These are phyloP conservation scores for Drosophila seguyi DNA, from an alignment of 1,140 invertebrate genomes.

Conservation along the genomic window DNA sequence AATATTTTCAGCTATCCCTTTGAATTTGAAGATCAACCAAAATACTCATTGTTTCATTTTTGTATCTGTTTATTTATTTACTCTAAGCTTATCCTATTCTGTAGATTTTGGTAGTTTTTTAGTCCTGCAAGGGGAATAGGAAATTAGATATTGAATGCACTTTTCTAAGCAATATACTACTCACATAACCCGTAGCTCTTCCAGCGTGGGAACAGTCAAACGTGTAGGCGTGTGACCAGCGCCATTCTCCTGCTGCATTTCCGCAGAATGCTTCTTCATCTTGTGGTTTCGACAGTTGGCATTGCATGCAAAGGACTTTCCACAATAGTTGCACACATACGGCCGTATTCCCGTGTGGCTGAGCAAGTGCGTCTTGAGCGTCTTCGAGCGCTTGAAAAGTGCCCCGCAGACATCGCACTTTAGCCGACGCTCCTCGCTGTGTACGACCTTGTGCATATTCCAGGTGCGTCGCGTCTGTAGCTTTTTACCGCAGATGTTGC, in stretches of 20 bases:
- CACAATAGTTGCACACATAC: conserved; percentile 86
- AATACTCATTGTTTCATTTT: neutral
- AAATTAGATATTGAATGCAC: neutral
- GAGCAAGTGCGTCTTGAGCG: conserved; percentile 85
- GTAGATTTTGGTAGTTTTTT: conserved; percentile 55
- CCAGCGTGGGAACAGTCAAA: conserved; percentile 54
- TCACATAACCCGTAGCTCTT: conserved; percentile 65
- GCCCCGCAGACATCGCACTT: conserved; percentile 84
- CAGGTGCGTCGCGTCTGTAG: conserved; percentile 86
- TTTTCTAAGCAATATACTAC: neutral
- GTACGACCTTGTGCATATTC: conserved; percentile 86
- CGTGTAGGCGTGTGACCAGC: conserved; percentile 20
- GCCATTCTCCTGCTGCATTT: conserved; percentile 66
- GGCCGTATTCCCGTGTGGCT: conserved; percentile 85
- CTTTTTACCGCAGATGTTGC: conserved; percentile 85
- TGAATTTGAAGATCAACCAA: neutral
- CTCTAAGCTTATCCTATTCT: neutral
- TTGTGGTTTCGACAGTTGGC: conserved; percentile 86
- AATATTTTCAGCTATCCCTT: neutral
- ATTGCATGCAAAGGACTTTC: conserved; percentile 86
- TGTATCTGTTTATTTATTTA: neutral
- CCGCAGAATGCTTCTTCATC: conserved; percentile 85
- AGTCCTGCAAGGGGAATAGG: conserved; percentile 28
- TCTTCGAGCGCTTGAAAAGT: conserved; percentile 82
- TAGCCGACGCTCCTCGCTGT: conserved; percentile 83